Conservation (phyloP, 2,797 vertebrate genomes). For the Xyrichtys novacula region DNA sequence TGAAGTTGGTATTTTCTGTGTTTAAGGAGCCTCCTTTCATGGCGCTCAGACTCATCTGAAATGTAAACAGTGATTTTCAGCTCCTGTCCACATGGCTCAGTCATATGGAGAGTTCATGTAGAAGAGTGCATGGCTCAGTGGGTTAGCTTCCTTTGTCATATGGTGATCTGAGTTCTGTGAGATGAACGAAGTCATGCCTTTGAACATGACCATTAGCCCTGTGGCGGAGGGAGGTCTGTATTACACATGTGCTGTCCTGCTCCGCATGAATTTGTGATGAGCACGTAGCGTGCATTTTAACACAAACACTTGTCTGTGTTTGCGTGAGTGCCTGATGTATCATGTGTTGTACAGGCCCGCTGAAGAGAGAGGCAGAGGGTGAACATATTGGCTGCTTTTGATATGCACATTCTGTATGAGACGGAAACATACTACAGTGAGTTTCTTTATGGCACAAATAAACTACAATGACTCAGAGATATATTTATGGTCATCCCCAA, state of each 20-base stretch:
- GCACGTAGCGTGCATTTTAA: slow-evolving; percentile 11
- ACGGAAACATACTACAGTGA: slow-evolving; percentile 60
- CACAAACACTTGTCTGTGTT: slow-evolving; percentile 12
- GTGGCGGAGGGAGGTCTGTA: slow-evolving; percentile 26
- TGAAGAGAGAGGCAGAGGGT: slow-evolving; percentile 24
- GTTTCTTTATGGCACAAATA: slow-evolving; percentile 75
- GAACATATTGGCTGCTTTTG: slow-evolving; percentile 21
- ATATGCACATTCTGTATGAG: slow-evolving; percentile 30
- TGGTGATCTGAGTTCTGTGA: slow-evolving; percentile 50
- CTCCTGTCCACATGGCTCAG: slow-evolving; percentile 35
- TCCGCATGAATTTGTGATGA: slow-evolving; percentile 7
- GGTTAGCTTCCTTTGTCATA: slow-evolving; percentile 55
- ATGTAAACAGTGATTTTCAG: slow-evolving; percentile 44
- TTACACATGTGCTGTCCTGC: slow-evolving; percentile 20
- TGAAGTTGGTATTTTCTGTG: slow-evolving; percentile 11
- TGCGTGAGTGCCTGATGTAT: slow-evolving; percentile 7
- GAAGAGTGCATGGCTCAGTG: slow-evolving; percentile 54
- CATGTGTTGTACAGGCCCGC: neutral
- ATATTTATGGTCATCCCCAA: slow-evolving; percentile 80
- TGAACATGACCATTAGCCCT: slow-evolving; percentile 32
- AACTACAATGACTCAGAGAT: slow-evolving; percentile 83
- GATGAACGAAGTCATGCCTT: slow-evolving; percentile 42
- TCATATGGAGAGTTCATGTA: slow-evolving; percentile 47
- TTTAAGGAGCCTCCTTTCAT: slow-evolving; percentile 16
- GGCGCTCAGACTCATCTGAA: slow-evolving; percentile 24